phyloP scores from a whole-genome alignment of 2,113 vertebrate species.

The Cynoglossus semilaevis region DNA sequence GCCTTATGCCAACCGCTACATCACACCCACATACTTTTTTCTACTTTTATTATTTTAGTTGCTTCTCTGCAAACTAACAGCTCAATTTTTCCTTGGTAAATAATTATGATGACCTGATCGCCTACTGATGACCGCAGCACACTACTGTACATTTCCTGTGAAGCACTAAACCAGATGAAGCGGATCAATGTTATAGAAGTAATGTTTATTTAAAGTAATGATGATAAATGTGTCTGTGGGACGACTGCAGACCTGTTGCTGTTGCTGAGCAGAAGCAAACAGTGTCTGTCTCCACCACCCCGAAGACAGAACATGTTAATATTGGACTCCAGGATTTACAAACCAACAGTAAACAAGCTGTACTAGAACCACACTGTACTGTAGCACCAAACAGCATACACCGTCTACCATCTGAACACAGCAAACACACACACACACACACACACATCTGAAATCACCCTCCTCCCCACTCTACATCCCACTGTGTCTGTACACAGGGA shows the following conservation, averaged over 20 bases:
- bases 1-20: too few species aligned
- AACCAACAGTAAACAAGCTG: slow-evolving; percentile 15
- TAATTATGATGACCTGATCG: too few species aligned
- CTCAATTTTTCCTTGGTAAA: too few species aligned
- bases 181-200: too few species aligned
- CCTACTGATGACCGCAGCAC: too few species aligned
- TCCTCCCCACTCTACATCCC: slow-evolving; percentile 64
- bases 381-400: slow-evolving; percentile 3
- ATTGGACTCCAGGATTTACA: slow-evolving; percentile 44
- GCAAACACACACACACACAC: slow-evolving; percentile 20
- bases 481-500: slow-evolving; percentile 66
- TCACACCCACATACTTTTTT: too few species aligned
- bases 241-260: slow-evolving; percentile 9
- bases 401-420: not conserved
- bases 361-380: slow-evolving; percentile 2
- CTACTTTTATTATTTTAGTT: too few species aligned
- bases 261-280: slow-evolving; percentile 27
- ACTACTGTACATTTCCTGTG: too few species aligned
- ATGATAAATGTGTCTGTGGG: too few species aligned
- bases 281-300: slow-evolving; percentile 16
- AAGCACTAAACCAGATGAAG: too few species aligned
- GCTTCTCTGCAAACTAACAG: too few species aligned
- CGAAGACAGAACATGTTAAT: slow-evolving; percentile 31
- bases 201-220: too few species aligned
- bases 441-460: slow-evolving; percentile 54